These are phyloP conservation scores for Hipposideros armiger DNA, from an alignment of 2,113 vertebrate species.

Conservation along the genomic window DNA sequence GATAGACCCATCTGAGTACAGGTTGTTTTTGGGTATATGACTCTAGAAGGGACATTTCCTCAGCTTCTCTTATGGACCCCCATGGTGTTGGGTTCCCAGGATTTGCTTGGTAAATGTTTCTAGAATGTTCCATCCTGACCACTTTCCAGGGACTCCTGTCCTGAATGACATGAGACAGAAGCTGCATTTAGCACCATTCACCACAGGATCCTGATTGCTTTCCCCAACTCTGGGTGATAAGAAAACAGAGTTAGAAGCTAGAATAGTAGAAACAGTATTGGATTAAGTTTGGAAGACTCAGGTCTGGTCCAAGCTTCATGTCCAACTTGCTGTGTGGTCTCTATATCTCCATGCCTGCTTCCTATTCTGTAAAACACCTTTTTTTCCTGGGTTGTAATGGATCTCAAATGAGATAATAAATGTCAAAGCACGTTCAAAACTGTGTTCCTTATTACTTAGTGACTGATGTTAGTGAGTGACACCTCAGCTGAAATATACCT, in stretches of 20 bases:
- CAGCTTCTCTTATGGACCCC: neutral
- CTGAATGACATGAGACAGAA: neutral
- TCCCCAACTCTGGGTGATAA: neutral
- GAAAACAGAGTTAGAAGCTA: neutral
- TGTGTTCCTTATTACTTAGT: constrained; percentile 67
- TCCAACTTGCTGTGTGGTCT: constrained; percentile 60
- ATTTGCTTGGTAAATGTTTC: neutral
- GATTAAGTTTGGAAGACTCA: neutral
- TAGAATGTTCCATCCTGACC: neutral
- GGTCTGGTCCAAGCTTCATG: neutral
- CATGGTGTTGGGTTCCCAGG: neutral
- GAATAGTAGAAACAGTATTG: neutral
- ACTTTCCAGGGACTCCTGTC: neutral
- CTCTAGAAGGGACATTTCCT: neutral
- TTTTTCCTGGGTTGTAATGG: constrained; percentile 59
- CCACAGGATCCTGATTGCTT: neutral
- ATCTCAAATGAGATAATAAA: constrained; percentile 74
- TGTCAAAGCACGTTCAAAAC: constrained; percentile 67
- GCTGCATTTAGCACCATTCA: neutral
- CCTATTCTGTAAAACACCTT: constrained; percentile 51
- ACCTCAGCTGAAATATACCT: constrained; percentile 55
- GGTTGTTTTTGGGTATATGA: neutral
- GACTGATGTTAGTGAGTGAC: constrained; percentile 68
- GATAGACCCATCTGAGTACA: neutral
- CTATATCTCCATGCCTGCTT: constrained; percentile 3